phyloP scores from a whole-genome alignment of 2,113 vertebrate genomes.

The Peromyscus maniculatus region DNA sequence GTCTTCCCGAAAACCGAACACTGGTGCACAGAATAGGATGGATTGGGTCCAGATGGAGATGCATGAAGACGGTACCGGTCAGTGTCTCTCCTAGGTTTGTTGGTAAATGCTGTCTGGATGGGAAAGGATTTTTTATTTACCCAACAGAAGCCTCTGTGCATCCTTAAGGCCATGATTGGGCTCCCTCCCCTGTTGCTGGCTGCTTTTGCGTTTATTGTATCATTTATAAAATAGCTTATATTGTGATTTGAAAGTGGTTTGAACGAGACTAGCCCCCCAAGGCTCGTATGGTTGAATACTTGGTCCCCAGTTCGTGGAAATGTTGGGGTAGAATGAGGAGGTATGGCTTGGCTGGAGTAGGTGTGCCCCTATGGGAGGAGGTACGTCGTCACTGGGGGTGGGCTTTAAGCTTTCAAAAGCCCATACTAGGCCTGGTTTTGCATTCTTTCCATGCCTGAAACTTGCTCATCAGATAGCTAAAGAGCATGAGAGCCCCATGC shows the following conservation, averaged over 20 bases:
- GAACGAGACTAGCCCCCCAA: neutral
- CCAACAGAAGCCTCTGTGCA: neutral
- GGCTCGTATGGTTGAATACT: neutral
- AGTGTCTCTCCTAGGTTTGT: neutral
- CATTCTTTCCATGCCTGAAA: neutral
- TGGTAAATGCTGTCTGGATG: neutral
- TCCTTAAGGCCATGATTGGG: no score
- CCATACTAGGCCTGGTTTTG: neutral
- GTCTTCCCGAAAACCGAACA: constrained; percentile 24
- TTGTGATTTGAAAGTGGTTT: neutral
- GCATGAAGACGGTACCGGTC: neutral
- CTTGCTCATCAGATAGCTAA: neutral
- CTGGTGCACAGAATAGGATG: neutral
- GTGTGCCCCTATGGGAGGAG: neutral
- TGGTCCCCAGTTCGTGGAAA: neutral
- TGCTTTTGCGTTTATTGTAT: neutral
- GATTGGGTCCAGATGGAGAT: neutral
- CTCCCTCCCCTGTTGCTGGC: neutral
- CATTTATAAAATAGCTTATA: neutral
- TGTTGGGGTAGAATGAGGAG: neutral
- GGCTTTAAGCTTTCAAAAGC: neutral
- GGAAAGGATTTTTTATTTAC: neutral
- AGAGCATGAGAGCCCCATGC: neutral
- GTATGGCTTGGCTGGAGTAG: neutral
- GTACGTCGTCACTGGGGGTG: neutral